phyloP scores from a whole-genome alignment of 2,888 invertebrate species.

The Cancer borealis region DNA sequence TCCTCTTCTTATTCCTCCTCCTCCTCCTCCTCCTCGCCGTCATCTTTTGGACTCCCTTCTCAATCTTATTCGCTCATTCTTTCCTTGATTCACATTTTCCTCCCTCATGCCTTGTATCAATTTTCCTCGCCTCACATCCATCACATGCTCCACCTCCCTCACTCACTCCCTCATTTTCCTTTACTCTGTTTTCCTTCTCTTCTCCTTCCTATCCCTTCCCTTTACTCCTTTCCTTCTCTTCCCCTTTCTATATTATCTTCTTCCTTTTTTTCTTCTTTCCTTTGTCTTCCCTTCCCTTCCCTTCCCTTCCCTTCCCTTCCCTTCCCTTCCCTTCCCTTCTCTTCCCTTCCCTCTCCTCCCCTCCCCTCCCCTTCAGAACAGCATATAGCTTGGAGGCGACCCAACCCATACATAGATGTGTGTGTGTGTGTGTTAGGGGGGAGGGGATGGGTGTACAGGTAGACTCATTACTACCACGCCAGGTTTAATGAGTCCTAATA shows the following conservation, averaged over 20 bases:
- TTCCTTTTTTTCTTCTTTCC: neutral
- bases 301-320: neutral
- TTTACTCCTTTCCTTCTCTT: neutral
- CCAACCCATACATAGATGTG: neutral
- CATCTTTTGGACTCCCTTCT: neutral
- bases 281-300: neutral
- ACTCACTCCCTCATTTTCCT: neutral
- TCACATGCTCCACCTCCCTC: neutral
- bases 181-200: neutral
- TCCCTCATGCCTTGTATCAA: slow-evolving; percentile 33
- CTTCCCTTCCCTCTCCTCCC: neutral
- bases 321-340: neutral
- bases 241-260: neutral
- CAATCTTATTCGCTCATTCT: slow-evolving; percentile 42
- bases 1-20: neutral
- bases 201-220: neutral
- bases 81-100: slow-evolving; percentile 26
- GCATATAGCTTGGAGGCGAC: neutral
- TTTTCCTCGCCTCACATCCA: slow-evolving; percentile 33
- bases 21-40: neutral
- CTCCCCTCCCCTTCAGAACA: neutral
- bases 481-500: neutral
- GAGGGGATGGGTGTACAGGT: neutral
- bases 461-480: neutral
- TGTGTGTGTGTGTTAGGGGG: neutral